These are phyloP conservation scores for Heptranchias perlo DNA, from an alignment of 2,113 vertebrate species.

Conservation along the genomic window DNA sequence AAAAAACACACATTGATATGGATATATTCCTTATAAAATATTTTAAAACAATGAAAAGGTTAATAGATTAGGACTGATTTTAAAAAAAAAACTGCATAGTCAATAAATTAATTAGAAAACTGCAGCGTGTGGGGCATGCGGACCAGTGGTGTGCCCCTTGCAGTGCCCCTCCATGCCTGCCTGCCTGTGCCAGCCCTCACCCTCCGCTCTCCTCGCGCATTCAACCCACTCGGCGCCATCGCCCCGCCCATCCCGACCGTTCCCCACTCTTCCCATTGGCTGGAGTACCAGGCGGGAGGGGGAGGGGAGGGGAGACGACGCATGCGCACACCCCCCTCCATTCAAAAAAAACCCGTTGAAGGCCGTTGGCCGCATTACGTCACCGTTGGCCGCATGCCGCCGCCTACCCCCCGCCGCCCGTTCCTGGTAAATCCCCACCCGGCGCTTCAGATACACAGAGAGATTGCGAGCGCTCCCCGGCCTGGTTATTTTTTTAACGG, in stretches of 20 bases:
- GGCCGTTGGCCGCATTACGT: no score
- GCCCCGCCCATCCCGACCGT: background rate
- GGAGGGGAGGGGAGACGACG: background rate
- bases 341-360: no score
- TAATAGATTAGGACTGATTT: background rate
- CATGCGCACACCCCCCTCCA: background rate
- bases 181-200: background rate
- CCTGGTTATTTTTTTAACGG: no score
- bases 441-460: no score
- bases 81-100: background rate
- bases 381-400: no score
- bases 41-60: background rate
- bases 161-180: conserved; percentile 7
- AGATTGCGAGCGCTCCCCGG: no score
- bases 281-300: no score
- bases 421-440: no score
- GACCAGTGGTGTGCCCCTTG: background rate
- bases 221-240: background rate
- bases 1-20: background rate
- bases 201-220: background rate
- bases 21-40: background rate
- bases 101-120: background rate
- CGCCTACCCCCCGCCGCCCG: no score
- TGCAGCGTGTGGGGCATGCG: no score
- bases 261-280: background rate